Conservation (phyloP, 2,888 invertebrate genomes). For the Rambutsinella grinnellia region DNA sequence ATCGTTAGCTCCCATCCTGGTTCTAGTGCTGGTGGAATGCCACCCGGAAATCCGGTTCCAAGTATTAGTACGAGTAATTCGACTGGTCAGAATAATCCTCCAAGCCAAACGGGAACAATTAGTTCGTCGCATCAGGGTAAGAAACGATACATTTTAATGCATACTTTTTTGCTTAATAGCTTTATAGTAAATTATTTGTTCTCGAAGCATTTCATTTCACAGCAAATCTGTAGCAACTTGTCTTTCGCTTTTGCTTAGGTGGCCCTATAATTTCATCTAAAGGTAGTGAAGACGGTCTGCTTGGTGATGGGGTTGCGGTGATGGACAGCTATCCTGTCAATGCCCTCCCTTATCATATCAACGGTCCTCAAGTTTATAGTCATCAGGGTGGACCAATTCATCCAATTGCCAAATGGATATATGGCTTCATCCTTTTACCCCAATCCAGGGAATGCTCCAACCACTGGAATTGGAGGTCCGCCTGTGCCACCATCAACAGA, state of each 20-base stretch:
- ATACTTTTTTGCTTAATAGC: neutral
- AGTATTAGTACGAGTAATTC: conserved; percentile 37
- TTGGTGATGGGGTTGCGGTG: conserved; percentile 52
- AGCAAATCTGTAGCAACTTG: neutral
- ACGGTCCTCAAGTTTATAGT: conserved; percentile 51
- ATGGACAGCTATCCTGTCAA: conserved; percentile 47
- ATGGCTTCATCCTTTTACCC: conserved; percentile 49
- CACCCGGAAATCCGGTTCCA: conserved; percentile 46
- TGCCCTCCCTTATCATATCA: conserved; percentile 52
- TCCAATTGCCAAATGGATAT: conserved; percentile 53
- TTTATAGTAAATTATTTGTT: neutral
- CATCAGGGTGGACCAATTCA: conserved; percentile 38
- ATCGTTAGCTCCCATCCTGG: conserved; percentile 32
- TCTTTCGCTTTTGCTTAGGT: conserved; percentile 22
- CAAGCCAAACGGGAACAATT: conserved; percentile 22
- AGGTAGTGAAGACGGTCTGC: conserved; percentile 52
- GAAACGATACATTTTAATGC: neutral
- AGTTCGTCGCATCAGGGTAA: conserved; percentile 41
- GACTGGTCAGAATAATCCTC: conserved; percentile 10
- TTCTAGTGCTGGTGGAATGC: conserved; percentile 33
- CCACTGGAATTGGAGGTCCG: conserved; percentile 32
- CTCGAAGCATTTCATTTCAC: neutral
- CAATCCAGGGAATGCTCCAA: conserved; percentile 35
- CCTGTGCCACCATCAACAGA: conserved; percentile 53
- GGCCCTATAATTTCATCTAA: conserved; percentile 42